Evolutionary conservation across 2,797 vertebrate genomes (phyloP).

Genomic region (Pristis pectinata): DNA sequence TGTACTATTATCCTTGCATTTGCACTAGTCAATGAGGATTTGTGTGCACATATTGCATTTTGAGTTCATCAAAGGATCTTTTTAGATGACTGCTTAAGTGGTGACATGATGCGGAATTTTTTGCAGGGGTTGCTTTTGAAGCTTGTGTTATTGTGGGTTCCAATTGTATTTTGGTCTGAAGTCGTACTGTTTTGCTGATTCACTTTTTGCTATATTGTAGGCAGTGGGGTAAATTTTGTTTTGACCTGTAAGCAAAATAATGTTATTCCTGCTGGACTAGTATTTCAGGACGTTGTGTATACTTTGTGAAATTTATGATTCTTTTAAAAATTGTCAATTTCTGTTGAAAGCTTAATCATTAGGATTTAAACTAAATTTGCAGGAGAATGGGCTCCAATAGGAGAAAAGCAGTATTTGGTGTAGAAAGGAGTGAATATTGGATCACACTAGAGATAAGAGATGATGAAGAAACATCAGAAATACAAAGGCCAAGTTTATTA

Average conservation of each 20-base stretch:
- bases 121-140: not conserved
- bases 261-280: not conserved
- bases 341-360: not conserved
- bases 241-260: not conserved
- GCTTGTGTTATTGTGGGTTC: not conserved
- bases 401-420: too few relatives aligned
- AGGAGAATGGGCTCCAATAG: too few relatives aligned
- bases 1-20: not conserved
- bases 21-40: not conserved
- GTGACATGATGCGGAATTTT: not conserved
- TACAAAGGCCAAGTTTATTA: too few relatives aligned
- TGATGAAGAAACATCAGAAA: too few relatives aligned
- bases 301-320: not conserved
- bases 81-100: not conserved
- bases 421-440: too few relatives aligned
- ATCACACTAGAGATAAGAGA: too few relatives aligned
- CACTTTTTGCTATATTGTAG: not conserved
- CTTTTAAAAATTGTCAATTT: not conserved
- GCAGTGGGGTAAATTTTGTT: not conserved
- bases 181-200: not conserved
- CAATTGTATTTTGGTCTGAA: not conserved
- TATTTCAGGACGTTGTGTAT: not conserved
- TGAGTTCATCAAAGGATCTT: not conserved
- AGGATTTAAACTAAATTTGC: too few relatives aligned
- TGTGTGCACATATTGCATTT: not conserved